phyloP scores from a whole-genome alignment of 2,888 invertebrate genomes.

The Malthinus flaveolus region DNA sequence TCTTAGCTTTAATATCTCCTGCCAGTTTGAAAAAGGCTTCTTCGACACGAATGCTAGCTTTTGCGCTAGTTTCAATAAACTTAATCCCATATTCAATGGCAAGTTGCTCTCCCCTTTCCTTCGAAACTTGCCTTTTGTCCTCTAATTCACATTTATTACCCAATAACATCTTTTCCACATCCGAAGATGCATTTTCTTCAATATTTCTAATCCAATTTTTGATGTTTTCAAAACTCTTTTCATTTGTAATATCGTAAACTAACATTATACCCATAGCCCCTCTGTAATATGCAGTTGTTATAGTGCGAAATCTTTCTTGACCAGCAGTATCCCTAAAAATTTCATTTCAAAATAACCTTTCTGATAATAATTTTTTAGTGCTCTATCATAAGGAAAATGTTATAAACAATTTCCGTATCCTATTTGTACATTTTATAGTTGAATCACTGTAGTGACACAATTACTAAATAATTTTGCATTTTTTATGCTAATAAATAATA shows the following conservation, averaged over 20 bases:
- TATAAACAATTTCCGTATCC: too few species aligned
- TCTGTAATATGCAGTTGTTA: constrained; percentile 99
- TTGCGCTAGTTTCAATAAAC: constrained; percentile 99
- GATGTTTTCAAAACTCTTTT: constrained; percentile 98
- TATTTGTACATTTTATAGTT: too few species aligned
- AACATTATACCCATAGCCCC: constrained; percentile 99
- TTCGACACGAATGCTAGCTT: constrained; percentile 96
- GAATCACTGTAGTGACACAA: too few species aligned
- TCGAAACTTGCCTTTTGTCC: constrained; percentile 93
- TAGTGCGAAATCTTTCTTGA: constrained; percentile 97
- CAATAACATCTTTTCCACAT: constrained; percentile 98
- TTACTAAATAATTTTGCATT: too few species aligned
- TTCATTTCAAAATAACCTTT: background rate
- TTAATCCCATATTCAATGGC: constrained; percentile 98
- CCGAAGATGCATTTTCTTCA: constrained; percentile 97
- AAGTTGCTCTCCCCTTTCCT: constrained; percentile 94
- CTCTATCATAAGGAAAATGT: too few species aligned
- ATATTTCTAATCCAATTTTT: constrained; percentile 99
- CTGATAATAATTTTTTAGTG: too few species aligned
- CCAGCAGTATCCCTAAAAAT: constrained; percentile 93
- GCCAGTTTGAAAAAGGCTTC: constrained; percentile 97
- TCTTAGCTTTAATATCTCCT: constrained; percentile 96
- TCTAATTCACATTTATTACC: constrained; percentile 99
- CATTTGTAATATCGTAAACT: constrained; percentile 98
- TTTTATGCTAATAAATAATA: too few species aligned